Evolutionary conservation across 2,797 vertebrate species (phyloP), one percentile per base, ranked within the genome.

Genomic region (Thaleichthys pacificus): DNA sequence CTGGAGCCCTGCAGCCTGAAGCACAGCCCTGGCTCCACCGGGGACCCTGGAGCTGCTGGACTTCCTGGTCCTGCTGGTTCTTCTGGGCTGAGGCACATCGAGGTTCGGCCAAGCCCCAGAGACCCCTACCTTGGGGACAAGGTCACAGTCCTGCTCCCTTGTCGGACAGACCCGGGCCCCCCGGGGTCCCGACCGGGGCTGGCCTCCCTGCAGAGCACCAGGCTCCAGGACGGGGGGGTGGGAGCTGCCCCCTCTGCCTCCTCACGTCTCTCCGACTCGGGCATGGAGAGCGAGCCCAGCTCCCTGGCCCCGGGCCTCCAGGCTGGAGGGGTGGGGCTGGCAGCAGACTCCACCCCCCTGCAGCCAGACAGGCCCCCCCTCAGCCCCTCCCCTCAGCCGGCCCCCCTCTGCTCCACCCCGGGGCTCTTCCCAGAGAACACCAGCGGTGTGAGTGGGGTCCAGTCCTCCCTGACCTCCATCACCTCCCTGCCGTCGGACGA

Each of bases 401-500:
- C 77, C 78, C 91, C 84, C 76, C 91, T 94, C 54, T 95, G 92
- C 83, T 84, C 90, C 1, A 92, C 93, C 58, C 85, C 67, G 76
- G 89, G 87, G 66, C 92, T 95, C 57, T 94, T 91, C 81, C 95
- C 94, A 11, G 96, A 98, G 86, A 97, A 92, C 84, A 95, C 93
- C 11, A 97, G 96, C 47, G 93, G 89, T 68, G 89, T 98, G 35
- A 98, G 97, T 77, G 97, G 95, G 84, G 96, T 98, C 79, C 97
- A 98, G 78, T 99, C 97, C 60, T 99, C 98, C 28, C 89, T 99
- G 75, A 98, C 97, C 15, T 99, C 98, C 21, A 99, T 99, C 87
- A 99, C 98, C 86, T 99, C 98, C 17, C 87, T 99, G 42, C 97
- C 98, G 61, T 99, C 96, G 56, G 96, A 98, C 78, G 97, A 99